Base-by-base conservation (phyloP, 2,888 invertebrate genomes). In the Heteromurus nitidus region DNA sequence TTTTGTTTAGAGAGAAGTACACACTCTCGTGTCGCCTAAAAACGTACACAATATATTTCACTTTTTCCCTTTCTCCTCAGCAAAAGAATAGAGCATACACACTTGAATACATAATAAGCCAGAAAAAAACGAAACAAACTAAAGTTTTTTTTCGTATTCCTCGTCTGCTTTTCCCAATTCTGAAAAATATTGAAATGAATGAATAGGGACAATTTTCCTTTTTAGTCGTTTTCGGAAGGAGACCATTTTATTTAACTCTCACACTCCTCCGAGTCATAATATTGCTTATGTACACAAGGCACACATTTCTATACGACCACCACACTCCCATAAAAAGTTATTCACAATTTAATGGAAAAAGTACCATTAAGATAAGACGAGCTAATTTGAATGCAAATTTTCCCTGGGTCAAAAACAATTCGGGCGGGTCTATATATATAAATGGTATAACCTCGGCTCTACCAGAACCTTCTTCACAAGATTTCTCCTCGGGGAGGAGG, bases 341-440 rank as follows among this genome's bases (percentile, higher is more conserved):
- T 77, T 77, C 77, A 47, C 77, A 69, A 69, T 77, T 77, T 77
- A 77, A 77, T 77, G 77, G 69, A 77, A 77, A 77, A 77, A 77
- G 30, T 77, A 42, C 77, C 77, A 77, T 77, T 77, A 77, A 77
- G 77, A 77, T 77, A 77, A 77, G 77, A 69, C 77, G 77, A 77
- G 77, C 77, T 77, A 77, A 77, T 77, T 77, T 77, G 77, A 77
- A 77, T 77, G 77, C 77, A 77, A 77, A 77, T 77, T 77, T 77
- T 77, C 62, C 77, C 58, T 50, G 77, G 77, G 77, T 77, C 62
- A 77, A 77, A 77, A 77, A 77, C 77, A 69, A 77, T 77, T 77
- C 36, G 5, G 36, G 36, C 36, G 31, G 75, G n/a, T n/a, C n/a
- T n/a, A n/a, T n/a, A n/a, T 50, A 50, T 50, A 5, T 50, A 16